These are phyloP conservation scores for Calosoma granatense DNA, from an alignment of 1,140 invertebrate genomes.

Conservation along the genomic window DNA sequence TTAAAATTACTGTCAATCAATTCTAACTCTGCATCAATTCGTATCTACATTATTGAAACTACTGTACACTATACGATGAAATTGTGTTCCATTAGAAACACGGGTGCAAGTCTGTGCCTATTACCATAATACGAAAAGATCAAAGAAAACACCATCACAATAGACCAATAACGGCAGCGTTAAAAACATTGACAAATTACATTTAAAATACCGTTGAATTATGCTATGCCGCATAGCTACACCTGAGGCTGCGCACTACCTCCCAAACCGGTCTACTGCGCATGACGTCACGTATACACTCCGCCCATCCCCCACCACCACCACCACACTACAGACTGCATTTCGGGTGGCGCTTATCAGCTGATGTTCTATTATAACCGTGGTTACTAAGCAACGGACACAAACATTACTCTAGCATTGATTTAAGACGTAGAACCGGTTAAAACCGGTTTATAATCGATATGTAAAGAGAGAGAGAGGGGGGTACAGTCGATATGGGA, in stretches of 20 bases:
- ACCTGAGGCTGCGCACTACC: not conserved
- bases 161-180: not conserved
- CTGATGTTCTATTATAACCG: conserved; percentile 5
- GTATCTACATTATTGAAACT: too few species aligned
- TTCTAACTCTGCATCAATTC: too few species aligned
- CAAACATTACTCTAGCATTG: conserved; percentile 30
- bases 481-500: not conserved
- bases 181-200: conserved; percentile 8
- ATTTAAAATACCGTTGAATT: conserved; percentile 5
- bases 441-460: conserved; percentile 28
- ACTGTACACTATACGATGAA: too few species aligned
- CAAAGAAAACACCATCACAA: not conserved
- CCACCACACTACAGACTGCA: too few species aligned
- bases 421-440: conserved; percentile 26
- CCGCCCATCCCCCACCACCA: too few species aligned
- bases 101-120: not conserved
- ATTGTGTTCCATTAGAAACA: too few species aligned
- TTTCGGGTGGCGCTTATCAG: conserved; percentile 6
- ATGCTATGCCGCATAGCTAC: not conserved
- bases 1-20: too few species aligned
- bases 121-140: not conserved
- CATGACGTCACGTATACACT: not conserved
- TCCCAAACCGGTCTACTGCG: not conserved
- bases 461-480: conserved; percentile 12
- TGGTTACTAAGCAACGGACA: conserved; percentile 30